These are phyloP conservation scores for Microctonus brassicae DNA, from an alignment of 2,888 invertebrate species.

Conservation along the genomic window DNA sequence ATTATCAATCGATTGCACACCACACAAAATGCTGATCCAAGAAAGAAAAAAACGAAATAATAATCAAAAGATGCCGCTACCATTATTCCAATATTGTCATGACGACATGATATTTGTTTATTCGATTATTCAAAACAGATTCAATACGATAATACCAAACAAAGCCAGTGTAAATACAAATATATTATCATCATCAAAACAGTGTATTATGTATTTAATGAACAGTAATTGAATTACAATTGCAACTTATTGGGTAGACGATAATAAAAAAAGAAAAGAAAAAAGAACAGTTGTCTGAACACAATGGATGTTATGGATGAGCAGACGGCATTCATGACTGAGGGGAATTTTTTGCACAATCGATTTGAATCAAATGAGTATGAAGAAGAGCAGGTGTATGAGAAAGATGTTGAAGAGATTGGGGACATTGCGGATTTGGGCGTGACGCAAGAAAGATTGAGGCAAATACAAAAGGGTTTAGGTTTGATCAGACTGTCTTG, in stretches of 20 bases:
- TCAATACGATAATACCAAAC: not conserved
- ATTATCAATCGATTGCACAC: too few species aligned
- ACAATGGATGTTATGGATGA: constrained; percentile 15
- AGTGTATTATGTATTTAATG: constrained; percentile 4
- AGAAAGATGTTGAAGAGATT: not conserved
- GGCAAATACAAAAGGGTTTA: constrained; percentile 74
- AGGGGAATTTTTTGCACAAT: constrained; percentile 1
- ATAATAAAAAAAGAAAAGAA: not conserved
- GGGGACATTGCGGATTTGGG: constrained; percentile 11
- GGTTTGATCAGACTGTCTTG: constrained; percentile 77
- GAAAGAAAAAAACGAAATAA: not conserved
- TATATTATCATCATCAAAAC: not conserved
- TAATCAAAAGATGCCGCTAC: not conserved
- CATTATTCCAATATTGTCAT: not conserved
- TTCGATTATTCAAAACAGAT: not conserved
- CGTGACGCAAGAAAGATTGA: constrained; percentile 59
- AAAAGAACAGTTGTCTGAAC: not conserved
- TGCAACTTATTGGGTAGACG: not conserved
- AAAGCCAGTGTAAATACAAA: constrained; percentile 1
- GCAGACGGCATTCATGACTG: not conserved
- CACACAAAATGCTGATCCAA: too few species aligned
- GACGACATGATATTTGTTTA: constrained; percentile 5
- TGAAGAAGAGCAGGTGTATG: constrained; percentile 25
- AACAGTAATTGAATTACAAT: not conserved
- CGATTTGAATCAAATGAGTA: constrained; percentile 23